A percentile compares a stretch with the other conserved stretches of the same genome.
Conservation (phyloP, 1,140 invertebrate species). For the Zaprionus tsacasi region DNA sequence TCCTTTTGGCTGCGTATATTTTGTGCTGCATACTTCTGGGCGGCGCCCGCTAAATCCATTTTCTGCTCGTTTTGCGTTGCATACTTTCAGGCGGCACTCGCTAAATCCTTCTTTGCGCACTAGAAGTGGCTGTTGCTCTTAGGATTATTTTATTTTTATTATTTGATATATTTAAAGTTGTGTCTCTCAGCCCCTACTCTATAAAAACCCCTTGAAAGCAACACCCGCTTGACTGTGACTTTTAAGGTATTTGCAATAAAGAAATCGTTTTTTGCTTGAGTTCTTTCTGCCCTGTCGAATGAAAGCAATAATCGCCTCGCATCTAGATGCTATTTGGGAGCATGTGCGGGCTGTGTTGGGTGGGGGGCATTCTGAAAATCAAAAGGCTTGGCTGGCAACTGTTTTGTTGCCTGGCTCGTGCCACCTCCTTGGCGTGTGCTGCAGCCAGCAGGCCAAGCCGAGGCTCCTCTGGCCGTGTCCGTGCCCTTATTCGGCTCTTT, state of each 20-base stretch:
- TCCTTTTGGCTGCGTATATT: too few relatives aligned
- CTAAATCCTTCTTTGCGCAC: too few relatives aligned
- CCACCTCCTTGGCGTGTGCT: too few relatives aligned
- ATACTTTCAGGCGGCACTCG: too few relatives aligned
- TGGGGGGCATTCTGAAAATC: neutral
- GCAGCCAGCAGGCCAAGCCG: conserved; percentile 6
- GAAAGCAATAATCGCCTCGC: neutral
- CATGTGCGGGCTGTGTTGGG: neutral
- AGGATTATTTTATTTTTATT: too few relatives aligned
- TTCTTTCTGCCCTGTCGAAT: neutral
- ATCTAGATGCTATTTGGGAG: neutral
- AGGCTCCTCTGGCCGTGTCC: neutral
- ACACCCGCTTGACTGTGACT: neutral
- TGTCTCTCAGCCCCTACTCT: too few relatives aligned
- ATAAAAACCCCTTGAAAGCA: too few relatives aligned
- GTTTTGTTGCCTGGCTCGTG: conserved; percentile 4
- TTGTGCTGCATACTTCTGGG: too few relatives aligned
- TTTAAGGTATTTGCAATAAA: neutral
- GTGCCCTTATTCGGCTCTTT: conserved; percentile 2
- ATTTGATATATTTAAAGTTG: too few relatives aligned
- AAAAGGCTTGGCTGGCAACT: conserved; percentile 26
- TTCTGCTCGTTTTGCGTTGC: too few relatives aligned
- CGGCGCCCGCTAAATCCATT: too few relatives aligned
- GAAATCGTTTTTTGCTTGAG: neutral
- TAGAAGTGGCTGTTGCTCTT: too few relatives aligned